Conservation (phyloP, 2,113 vertebrate genomes). For the Suricata suricatta region DNA sequence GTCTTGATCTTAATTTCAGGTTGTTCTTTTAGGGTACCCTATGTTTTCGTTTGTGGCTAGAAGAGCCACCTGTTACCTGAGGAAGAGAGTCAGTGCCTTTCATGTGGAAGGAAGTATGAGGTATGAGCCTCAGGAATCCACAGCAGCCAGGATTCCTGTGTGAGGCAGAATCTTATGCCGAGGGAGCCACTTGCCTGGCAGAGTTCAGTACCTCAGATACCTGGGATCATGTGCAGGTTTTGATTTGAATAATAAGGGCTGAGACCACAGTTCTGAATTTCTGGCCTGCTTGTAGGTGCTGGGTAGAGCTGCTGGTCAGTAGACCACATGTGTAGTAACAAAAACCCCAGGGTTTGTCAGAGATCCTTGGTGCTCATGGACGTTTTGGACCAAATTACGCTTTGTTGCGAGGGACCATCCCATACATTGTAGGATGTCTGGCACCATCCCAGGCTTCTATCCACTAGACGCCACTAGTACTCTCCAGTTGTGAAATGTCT, state of each 20-base stretch:
- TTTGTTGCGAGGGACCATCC: background rate
- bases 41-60: background rate
- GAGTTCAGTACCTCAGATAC: background rate
- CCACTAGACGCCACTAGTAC: background rate
- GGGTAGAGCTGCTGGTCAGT: background rate
- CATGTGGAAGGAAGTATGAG: background rate
- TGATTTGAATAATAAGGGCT: background rate
- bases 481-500: background rate
- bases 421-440: background rate
- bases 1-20: background rate
- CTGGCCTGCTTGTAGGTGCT: background rate
- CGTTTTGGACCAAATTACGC: background rate
- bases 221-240: background rate
- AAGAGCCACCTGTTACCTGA: background rate
- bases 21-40: background rate
- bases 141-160: background rate
- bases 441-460: background rate
- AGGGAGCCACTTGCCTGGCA: background rate
- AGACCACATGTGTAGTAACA: background rate
- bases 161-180: background rate
- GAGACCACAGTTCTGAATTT: background rate
- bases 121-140: background rate
- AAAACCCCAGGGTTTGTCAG: background rate
- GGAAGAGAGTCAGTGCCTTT: background rate
- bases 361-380: background rate